Conservation (phyloP, 2,113 vertebrate genomes). For the Marmota flaviventris region DNA sequence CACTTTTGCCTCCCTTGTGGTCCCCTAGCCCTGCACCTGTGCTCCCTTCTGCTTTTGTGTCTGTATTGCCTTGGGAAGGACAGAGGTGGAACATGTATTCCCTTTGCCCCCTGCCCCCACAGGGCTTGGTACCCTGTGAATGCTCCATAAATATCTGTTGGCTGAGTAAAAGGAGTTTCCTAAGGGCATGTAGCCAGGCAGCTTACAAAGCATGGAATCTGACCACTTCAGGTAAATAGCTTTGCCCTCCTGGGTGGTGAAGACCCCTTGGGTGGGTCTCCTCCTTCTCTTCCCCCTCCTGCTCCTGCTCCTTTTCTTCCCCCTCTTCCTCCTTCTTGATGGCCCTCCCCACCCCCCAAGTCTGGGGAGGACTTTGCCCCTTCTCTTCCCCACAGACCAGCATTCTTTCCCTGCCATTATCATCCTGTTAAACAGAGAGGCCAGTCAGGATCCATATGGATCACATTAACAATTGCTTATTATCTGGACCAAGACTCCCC, state of each 20-base stretch:
- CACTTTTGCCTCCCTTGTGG: not conserved
- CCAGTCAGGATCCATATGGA: slow-evolving; percentile 89
- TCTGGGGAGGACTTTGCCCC: slow-evolving; percentile 79
- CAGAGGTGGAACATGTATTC: not conserved
- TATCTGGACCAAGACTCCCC: slow-evolving; percentile 83
- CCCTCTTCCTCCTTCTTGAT: slow-evolving; percentile 1
- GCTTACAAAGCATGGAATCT: not conserved
- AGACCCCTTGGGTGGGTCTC: slow-evolving; percentile 40
- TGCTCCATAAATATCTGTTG: not conserved
- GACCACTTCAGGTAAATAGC: not conserved
- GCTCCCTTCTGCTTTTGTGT: slow-evolving; percentile 21
- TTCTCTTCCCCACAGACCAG: slow-evolving; percentile 78
- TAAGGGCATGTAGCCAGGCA: slow-evolving; percentile 1
- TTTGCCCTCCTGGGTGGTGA: slow-evolving; percentile 24
- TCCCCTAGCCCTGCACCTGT: slow-evolving; percentile 68
- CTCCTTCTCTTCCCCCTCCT: not conserved
- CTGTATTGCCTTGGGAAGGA: not conserved
- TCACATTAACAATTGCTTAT: slow-evolving; percentile 91
- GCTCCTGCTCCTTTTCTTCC: not conserved
- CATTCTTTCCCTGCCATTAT: slow-evolving; percentile 90
- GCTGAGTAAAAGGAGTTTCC: not conserved
- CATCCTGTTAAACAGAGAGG: slow-evolving; percentile 89
- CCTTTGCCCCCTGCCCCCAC: not conserved
- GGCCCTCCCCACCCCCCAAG: slow-evolving; percentile 61
- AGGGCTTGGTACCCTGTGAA: not conserved